A percentile compares a stretch with the other conserved stretches of the same genome.
Conservation (phyloP, 2,113 vertebrate species). For the Perccottus glenii region DNA sequence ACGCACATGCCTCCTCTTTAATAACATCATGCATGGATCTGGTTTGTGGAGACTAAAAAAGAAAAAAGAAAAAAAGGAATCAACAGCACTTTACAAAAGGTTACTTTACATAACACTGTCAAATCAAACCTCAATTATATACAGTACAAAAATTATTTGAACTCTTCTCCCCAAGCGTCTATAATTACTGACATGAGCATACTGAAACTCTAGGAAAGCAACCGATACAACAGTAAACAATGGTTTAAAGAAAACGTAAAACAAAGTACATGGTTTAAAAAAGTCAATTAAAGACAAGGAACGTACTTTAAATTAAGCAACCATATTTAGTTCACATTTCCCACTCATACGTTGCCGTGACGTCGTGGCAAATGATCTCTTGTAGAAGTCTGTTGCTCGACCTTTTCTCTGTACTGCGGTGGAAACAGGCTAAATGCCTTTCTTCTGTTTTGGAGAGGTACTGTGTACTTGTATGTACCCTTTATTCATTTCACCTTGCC, state of each 20-base stretch:
- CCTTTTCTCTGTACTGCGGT: constrained; percentile 56
- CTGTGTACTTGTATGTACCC: constrained; percentile 30
- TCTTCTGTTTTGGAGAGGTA: constrained; percentile 56
- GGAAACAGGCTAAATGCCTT: constrained; percentile 58
- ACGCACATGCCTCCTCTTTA: constrained; percentile 50
- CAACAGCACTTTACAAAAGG: constrained; percentile 74
- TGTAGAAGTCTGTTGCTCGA: constrained; percentile 42
- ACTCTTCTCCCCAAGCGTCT: constrained; percentile 47
- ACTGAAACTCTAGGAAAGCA: constrained; percentile 38
- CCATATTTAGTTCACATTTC: constrained; percentile 58
- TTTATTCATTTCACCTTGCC: constrained; percentile 5
- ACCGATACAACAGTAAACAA: constrained; percentile 53
- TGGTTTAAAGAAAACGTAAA: constrained; percentile 33
- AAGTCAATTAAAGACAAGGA: constrained; percentile 58
- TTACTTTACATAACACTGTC: constrained; percentile 63
- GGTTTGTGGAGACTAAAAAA: constrained; percentile 62
- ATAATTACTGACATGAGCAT: constrained; percentile 31
- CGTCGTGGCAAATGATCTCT: constrained; percentile 43
- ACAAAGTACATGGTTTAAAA: constrained; percentile 29
- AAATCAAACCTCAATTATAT: constrained; percentile 69
- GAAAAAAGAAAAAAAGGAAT: constrained; percentile 55
- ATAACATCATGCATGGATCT: constrained; percentile 67
- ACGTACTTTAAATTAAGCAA: constrained; percentile 60
- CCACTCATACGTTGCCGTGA: constrained; percentile 40
- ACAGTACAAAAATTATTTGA: constrained; percentile 61